Evolutionary conservation across 1,140 invertebrate species (phyloP), one percentile per base, ranked within the genome.

Genomic region (Sitobion miscanthi): DNA sequence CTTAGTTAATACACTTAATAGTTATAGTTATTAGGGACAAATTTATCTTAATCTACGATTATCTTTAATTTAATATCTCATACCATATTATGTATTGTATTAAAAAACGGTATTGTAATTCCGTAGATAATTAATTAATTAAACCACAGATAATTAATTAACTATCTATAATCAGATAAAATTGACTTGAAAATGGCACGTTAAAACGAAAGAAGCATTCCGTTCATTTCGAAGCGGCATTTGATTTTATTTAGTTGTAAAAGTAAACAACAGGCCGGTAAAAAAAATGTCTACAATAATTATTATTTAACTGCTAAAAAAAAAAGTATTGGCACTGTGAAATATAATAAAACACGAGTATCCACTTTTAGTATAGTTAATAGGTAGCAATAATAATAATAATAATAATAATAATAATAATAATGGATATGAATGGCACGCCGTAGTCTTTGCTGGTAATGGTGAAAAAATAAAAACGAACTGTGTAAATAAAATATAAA

Each of bases 391-490:
- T n/a, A 69, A 35, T n/a, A n/a, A 30, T 11, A 62, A 30, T 62
- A 62, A 62, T 30, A 62, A 62, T 62, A 62, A 62, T 62, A 8
- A 69, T 11, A n/a, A 62, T 62, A 62, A 69, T 69, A 69, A n/a
- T 69, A 69, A n/a, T 77, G 30, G 30, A 77, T 77, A 77, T 77
- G 14, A 77, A 77, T 77, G 77, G 77, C 77, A 38, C 77, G 35
- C 77, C 23, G 42, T 85, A 85, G 83, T 85, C 38, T 85, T 85
- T 85, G 83, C 42, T 38, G 11, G 83, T 85, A 42, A 85, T 85
- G 23, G 11, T 85, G 83, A 85, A 85, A 85, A 85, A 85, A 85
- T 85, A 85, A 45, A 42, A 85, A 85, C 38, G 21, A 85, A 42
- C 38, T 85, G 83, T 38, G 35, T 83, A 38, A 38, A 85, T 25